phyloP scores from a whole-genome alignment of 2,113 vertebrate genomes.

The Tachuris rubrigastra region DNA sequence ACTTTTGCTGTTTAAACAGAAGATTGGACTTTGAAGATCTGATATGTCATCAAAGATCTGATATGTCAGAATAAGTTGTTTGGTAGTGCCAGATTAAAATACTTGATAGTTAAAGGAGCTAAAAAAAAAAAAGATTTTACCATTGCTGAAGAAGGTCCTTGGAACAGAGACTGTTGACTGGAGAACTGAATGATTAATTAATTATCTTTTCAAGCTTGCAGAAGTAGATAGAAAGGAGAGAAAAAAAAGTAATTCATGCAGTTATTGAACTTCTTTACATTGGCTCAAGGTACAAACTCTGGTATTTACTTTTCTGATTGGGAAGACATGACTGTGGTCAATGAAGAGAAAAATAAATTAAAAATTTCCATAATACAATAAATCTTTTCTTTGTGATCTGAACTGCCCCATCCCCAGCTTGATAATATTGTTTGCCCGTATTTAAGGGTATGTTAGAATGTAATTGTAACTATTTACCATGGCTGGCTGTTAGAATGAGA shows the following conservation, averaged over 20 bases:
- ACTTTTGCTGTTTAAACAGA: background rate
- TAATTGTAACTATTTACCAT: slow-evolving; percentile 59
- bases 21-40: background rate
- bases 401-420: slow-evolving; percentile 14
- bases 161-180: background rate
- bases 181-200: background rate
- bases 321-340: slow-evolving; percentile 51
- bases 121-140: background rate
- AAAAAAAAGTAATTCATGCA: slow-evolving; percentile 1
- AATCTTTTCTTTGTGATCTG: slow-evolving; percentile 55
- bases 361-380: background rate
- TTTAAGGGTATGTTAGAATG: slow-evolving; percentile 47
- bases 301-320: slow-evolving; percentile 67
- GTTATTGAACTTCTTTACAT: slow-evolving; percentile 12
- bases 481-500: slow-evolving; percentile 58
- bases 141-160: background rate
- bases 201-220: background rate
- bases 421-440: slow-evolving; percentile 64
- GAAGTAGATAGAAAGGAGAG: background rate
- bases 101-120: background rate
- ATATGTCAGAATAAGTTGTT: background rate
- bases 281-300: slow-evolving; percentile 6
- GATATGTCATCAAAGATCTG: background rate
- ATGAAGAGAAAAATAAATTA: slow-evolving; percentile 46
- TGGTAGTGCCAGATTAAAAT: background rate